Conservation (phyloP, 2,113 vertebrate genomes). For the Typhlomys cinereus region DNA sequence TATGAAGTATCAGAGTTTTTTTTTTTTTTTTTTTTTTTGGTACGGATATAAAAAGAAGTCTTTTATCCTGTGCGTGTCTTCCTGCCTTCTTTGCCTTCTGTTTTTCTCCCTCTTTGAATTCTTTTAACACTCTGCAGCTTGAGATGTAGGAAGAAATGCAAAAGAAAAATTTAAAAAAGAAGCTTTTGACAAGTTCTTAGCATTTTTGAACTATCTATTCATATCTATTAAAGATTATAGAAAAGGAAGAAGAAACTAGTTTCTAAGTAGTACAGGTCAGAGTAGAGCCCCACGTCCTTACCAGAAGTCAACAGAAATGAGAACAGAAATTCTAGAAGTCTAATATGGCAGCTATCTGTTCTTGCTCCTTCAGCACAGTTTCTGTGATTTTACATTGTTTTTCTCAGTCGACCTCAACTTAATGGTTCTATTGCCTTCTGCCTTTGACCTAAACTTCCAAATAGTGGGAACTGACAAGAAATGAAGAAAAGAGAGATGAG, state of each 20-base stretch:
- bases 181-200: not conserved
- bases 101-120: constrained; percentile 28
- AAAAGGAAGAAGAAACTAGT: not conserved
- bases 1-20: not conserved
- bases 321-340: not conserved
- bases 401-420: not conserved
- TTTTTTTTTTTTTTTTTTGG: not conserved
- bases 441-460: not conserved
- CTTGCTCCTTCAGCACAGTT: not conserved
- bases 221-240: not conserved
- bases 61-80: not conserved
- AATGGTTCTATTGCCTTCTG: not conserved
- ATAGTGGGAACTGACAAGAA: not conserved
- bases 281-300: not conserved
- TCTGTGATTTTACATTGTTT: not conserved
- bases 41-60: constrained; percentile 20
- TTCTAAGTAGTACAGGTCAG: not conserved
- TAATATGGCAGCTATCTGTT: too few relatives aligned
- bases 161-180: not conserved
- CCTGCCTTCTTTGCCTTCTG: not conserved
- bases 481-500: not conserved
- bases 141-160: constrained; percentile 1
- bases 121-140: not conserved
- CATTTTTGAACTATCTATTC: not conserved
- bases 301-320: not conserved